phyloP scores from a whole-genome alignment of 2,888 invertebrate species.

The Drosophila antonietae region DNA sequence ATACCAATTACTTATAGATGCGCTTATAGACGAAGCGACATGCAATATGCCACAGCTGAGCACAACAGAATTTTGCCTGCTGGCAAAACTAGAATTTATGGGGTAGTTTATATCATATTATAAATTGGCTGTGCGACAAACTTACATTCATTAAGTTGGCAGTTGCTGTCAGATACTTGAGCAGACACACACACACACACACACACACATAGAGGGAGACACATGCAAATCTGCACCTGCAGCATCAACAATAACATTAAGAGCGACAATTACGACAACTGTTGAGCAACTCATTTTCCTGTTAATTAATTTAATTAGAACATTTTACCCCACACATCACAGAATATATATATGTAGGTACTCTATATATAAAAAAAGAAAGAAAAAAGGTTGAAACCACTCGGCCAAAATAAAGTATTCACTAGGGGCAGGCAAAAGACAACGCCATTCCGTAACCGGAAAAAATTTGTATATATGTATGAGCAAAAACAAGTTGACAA shows the following conservation, averaged over 20 bases:
- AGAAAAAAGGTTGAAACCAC: slow-evolving; percentile 16
- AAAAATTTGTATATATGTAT: not conserved
- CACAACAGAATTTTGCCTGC: slow-evolving; percentile 23
- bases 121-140: slow-evolving; percentile 21
- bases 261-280: slow-evolving; percentile 48
- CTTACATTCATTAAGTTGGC: slow-evolving; percentile 16
- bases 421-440: not conserved
- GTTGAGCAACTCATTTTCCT: slow-evolving; percentile 74
- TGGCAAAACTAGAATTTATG: slow-evolving; percentile 17
- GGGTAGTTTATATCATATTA: slow-evolving; percentile 11
- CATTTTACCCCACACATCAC: slow-evolving; percentile 31
- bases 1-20: slow-evolving; percentile 33
- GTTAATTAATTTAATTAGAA: slow-evolving; percentile 79
- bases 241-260: slow-evolving; percentile 27
- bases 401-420: not conserved
- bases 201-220: not conserved
- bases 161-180: slow-evolving; percentile 22
- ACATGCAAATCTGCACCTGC: slow-evolving; percentile 54
- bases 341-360: slow-evolving; percentile 16
- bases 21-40: slow-evolving; percentile 5
- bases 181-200: not conserved
- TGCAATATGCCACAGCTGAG: not conserved
- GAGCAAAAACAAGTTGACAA: not conserved
- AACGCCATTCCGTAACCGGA: not conserved
- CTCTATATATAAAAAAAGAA: not conserved